phyloP scores from a whole-genome alignment of 2,888 invertebrate species.

The Papilio gigon region DNA sequence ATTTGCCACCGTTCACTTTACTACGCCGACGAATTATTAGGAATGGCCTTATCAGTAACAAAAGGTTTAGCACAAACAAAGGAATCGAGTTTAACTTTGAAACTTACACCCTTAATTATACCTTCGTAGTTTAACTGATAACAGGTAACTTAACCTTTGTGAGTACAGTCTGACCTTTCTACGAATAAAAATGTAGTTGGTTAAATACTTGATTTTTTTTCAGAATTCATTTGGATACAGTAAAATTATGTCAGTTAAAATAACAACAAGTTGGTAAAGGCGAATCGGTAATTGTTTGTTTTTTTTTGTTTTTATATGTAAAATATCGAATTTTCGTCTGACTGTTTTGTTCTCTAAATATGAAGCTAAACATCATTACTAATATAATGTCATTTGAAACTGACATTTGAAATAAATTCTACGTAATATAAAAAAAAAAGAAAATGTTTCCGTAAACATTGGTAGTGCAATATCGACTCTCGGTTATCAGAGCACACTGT shows the following conservation, averaged over 20 bases:
- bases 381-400: too few species aligned
- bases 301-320: too few species aligned
- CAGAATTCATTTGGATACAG: neutral
- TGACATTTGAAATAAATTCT: slow-evolving; percentile 24
- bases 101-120: slow-evolving; percentile 22
- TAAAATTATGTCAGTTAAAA: neutral
- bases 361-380: too few species aligned
- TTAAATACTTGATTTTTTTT: neutral
- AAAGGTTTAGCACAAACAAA: slow-evolving; percentile 38
- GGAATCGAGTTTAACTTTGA: slow-evolving; percentile 28
- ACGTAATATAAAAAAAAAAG: slow-evolving; percentile 13
- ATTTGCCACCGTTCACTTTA: slow-evolving; percentile 71
- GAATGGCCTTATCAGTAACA: slow-evolving; percentile 34
- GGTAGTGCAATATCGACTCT: slow-evolving; percentile 35
- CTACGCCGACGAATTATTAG: slow-evolving; percentile 53
- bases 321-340: too few species aligned
- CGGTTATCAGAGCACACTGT: slow-evolving; percentile 52
- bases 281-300: neutral
- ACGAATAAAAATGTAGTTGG: slow-evolving; percentile 24
- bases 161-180: slow-evolving; percentile 45
- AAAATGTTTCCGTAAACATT: slow-evolving; percentile 41
- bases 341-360: too few species aligned
- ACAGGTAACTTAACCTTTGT: slow-evolving; percentile 40
- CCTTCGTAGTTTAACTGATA: slow-evolving; percentile 34
- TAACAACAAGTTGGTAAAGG: neutral